phyloP scores from a whole-genome alignment of 2,888 invertebrate genomes.

The Limnephilus lunatus region DNA sequence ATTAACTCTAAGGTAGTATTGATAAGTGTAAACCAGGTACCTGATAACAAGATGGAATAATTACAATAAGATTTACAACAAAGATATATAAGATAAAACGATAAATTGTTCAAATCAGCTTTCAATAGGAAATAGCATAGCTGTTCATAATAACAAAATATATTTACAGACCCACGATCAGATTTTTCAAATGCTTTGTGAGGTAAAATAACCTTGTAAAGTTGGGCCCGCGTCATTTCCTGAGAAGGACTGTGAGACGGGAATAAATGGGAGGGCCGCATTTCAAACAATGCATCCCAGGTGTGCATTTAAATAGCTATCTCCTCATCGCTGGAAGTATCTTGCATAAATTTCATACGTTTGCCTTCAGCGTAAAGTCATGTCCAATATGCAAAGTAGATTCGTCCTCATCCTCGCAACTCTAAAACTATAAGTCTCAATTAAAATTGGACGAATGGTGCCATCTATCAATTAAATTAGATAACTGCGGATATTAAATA shows the following conservation, averaged over 20 bases:
- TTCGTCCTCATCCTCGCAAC: neutral
- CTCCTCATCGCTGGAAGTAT: constrained; percentile 39
- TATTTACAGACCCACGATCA: neutral
- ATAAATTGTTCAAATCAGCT: neutral
- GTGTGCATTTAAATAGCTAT: constrained; percentile 35
- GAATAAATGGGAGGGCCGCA: constrained; percentile 5
- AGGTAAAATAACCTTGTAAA: neutral
- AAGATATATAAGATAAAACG: no score
- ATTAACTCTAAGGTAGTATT: no score
- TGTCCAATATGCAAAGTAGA: constrained; percentile 31
- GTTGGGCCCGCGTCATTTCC: neutral
- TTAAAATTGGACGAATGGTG: neutral
- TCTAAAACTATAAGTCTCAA: neutral
- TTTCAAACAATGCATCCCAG: constrained; percentile 42
- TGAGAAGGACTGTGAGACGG: neutral
- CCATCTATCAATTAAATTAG: neutral
- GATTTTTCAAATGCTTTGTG: neutral
- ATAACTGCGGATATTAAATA: no score
- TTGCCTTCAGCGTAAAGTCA: constrained; percentile 8
- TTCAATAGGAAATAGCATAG: neutral
- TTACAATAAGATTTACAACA: no score
- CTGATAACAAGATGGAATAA: no score
- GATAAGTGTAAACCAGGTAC: no score
- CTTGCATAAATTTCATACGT: constrained; percentile 46
- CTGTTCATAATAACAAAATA: neutral